Conservation (phyloP, 2,113 vertebrate genomes). For the Cyanoramphus novaezelandiae region DNA sequence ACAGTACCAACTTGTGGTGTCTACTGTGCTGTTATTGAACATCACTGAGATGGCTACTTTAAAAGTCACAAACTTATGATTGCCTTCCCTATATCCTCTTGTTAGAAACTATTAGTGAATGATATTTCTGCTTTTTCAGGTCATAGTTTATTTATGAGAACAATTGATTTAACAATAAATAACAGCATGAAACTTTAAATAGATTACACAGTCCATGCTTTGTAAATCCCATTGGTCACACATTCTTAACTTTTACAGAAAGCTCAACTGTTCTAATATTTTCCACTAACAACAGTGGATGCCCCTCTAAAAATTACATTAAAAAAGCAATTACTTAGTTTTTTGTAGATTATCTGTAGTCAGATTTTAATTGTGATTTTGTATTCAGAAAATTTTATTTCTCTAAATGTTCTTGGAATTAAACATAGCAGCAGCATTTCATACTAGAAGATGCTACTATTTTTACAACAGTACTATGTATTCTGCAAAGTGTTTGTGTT, state of each 20-base stretch:
- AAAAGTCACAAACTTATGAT: neutral
- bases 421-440: neutral
- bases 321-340: neutral
- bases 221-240: slow-evolving; percentile 46
- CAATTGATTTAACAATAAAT: slow-evolving; percentile 62
- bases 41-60: neutral
- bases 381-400: neutral
- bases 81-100: neutral
- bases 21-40: neutral
- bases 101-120: slow-evolving; percentile 3
- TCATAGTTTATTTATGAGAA: slow-evolving; percentile 56
- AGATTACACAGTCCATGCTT: slow-evolving; percentile 1
- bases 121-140: slow-evolving; percentile 43
- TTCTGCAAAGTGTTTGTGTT: neutral
- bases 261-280: neutral
- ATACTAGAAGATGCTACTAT: neutral
- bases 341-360: slow-evolving; percentile 9
- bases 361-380: neutral
- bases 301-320: neutral
- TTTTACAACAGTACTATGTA: neutral
- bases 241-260: slow-evolving; percentile 27
- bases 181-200: slow-evolving; percentile 51
- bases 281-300: neutral
- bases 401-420: neutral
- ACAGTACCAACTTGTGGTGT: neutral